Evolutionary conservation across 2,113 vertebrate species (phyloP), one percentile per base, ranked within the genome.

Genomic region (Fregata magnificens): DNA sequence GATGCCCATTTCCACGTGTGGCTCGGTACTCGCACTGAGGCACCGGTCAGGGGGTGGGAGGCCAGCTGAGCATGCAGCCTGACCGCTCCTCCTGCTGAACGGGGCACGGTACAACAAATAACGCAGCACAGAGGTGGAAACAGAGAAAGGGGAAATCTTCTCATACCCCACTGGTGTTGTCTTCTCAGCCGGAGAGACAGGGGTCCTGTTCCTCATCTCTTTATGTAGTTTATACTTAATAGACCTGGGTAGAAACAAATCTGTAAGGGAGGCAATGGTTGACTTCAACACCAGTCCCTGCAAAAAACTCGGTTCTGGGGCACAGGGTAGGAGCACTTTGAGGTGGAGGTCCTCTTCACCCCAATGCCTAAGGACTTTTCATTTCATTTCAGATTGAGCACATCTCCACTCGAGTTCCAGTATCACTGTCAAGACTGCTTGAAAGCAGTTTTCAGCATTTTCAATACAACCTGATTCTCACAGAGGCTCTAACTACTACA

Each of bases 1-100:
- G 2, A 53, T 73, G 45, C 34, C 38, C 9, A 2, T 20, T 15
- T 34, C 52, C 36, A 4, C 0, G 3, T 1, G 2, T 17, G 49
- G 19, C 42, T 56, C 2, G 5, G 45, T 22, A 34, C 19, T 45
- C 3, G 1, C 49, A 7, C 49, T 9, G 18, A 38, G 18, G 17
- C 47, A 14, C 25, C 0, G 6, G 69, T 22, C 21, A 10, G 16
- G n/a, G 61, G 10, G 31, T 2, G 19, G 29, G 74, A 55, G n/a
- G 22, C 25, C 1, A 2, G 32, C 26, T 50, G 24, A 38, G 10
- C 7, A 3, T 16, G 7, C 29, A 62, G 52, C 47, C 59, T 25
- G 59, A 24, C 40, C 15, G 6, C 8, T 47, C 20, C 53, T 67
- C 53, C 36, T 53, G 66, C 29, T 20, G 45, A 40, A 26, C 14